Conservation (phyloP, 2,888 invertebrate species). For the Thalpophila matura region DNA sequence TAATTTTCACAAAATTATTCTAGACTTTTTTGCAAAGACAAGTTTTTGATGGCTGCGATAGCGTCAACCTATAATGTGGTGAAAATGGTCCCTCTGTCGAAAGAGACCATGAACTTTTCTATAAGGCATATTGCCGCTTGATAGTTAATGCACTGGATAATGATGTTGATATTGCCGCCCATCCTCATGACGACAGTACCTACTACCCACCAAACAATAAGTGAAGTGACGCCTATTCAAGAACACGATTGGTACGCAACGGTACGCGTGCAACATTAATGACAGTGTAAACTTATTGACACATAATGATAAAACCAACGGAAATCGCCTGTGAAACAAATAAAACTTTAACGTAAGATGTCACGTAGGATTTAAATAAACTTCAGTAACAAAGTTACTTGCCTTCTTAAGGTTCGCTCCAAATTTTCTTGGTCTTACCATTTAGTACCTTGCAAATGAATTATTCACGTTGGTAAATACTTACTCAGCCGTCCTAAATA, state of each 20-base stretch:
- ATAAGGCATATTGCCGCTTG: no score
- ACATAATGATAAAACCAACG: no score
- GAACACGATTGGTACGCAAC: no score
- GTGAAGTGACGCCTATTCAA: background rate
- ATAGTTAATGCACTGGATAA: no score
- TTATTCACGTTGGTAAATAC: conserved; percentile 39
- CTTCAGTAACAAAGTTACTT: conserved; percentile 18
- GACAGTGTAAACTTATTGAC: background rate
- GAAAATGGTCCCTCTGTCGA: no score
- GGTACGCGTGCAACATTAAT: conserved; percentile 17
- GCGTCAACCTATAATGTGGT: no score
- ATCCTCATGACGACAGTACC: background rate
- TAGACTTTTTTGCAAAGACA: no score
- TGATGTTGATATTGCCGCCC: background rate
- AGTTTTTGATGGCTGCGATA: no score
- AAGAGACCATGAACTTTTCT: no score
- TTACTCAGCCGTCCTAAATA: conserved; percentile 6
- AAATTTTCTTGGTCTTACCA: conserved; percentile 12
- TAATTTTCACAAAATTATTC: no score
- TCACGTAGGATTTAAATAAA: conserved; percentile 12
- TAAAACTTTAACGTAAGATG: conserved; percentile 21
- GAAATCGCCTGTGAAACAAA: no score
- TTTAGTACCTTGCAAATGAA: conserved; percentile 37
- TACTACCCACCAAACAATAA: background rate
- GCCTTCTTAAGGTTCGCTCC: conserved; percentile 11